phyloP scores from a whole-genome alignment of 2,797 vertebrate genomes.

The Cheirogaleus major region DNA sequence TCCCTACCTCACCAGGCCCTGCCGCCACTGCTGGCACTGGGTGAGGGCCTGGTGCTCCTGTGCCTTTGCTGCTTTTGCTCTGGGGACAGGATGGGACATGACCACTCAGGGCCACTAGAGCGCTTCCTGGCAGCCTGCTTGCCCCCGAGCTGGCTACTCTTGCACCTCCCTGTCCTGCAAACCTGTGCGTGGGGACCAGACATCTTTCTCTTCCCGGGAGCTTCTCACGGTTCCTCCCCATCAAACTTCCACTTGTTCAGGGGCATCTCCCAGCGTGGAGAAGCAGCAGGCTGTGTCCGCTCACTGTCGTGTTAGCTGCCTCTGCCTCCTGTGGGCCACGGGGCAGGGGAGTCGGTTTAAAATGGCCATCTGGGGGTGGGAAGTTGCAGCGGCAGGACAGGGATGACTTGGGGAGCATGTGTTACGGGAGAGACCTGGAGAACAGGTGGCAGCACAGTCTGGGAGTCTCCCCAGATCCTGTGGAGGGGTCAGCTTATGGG shows the following conservation, averaged over 20 bases:
- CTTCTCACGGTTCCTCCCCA: neutral
- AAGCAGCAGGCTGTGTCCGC: neutral
- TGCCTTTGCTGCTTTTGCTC: neutral
- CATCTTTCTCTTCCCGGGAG: neutral
- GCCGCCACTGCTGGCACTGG: neutral
- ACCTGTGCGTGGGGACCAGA: fast-evolving
- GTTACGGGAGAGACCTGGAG: neutral
- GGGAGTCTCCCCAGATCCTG: fast-evolving
- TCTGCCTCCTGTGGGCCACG: neutral
- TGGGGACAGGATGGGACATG: neutral
- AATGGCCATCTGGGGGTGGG: neutral
- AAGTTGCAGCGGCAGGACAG: neutral
- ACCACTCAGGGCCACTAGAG: fast-evolving
- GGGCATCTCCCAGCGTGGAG: neutral
- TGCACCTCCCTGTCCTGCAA: neutral
- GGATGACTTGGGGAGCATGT: neutral
- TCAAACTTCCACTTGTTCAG: neutral
- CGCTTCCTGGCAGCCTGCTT: neutral
- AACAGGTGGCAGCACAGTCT: neutral
- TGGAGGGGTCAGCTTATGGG: neutral
- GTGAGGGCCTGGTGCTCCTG: neutral
- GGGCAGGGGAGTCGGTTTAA: neutral
- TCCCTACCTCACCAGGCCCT: too few relatives aligned
- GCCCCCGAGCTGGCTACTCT: fast-evolving
- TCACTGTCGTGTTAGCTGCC: neutral